Evolutionary conservation across 2,113 vertebrate genomes (phyloP).

Genomic region (Hymenochirus boettgeri): DNA sequence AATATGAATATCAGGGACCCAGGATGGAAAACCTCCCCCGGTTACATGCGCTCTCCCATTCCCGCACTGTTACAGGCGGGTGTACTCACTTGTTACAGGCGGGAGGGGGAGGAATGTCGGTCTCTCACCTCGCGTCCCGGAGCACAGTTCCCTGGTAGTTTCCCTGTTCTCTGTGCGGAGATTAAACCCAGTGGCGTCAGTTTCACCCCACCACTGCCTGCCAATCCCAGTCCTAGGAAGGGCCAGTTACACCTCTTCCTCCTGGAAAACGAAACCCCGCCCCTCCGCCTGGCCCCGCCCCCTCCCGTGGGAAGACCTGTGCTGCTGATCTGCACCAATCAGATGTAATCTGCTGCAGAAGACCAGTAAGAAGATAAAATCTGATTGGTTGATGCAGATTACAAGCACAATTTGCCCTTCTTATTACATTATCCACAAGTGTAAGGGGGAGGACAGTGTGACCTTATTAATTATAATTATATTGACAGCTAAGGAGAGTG

Average conservation of each 20-base stretch:
- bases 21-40: neutral
- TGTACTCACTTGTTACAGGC: slow-evolving; percentile 6
- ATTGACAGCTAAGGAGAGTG: no score
- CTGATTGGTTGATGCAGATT: no score
- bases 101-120: neutral
- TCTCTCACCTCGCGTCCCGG: neutral
- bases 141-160: neutral
- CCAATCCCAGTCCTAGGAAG: slow-evolving; percentile 13
- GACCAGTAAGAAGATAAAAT: no score
- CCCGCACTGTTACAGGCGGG: neutral
- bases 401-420: no score
- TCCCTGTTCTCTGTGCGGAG: slow-evolving; percentile 2
- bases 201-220: slow-evolving; percentile 4
- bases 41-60: neutral
- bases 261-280: neutral
- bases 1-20: neutral
- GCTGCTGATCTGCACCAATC: no score
- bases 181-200: slow-evolving; percentile 7
- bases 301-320: neutral
- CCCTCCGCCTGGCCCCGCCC: neutral
- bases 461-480: no score
- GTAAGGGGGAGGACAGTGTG: no score
- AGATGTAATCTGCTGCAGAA: no score
- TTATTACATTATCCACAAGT: no score
- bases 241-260: slow-evolving; percentile 6